These are phyloP conservation scores for Ryuthela nishihirai DNA, from an alignment of 2,888 invertebrate species.

Conservation along the genomic window DNA sequence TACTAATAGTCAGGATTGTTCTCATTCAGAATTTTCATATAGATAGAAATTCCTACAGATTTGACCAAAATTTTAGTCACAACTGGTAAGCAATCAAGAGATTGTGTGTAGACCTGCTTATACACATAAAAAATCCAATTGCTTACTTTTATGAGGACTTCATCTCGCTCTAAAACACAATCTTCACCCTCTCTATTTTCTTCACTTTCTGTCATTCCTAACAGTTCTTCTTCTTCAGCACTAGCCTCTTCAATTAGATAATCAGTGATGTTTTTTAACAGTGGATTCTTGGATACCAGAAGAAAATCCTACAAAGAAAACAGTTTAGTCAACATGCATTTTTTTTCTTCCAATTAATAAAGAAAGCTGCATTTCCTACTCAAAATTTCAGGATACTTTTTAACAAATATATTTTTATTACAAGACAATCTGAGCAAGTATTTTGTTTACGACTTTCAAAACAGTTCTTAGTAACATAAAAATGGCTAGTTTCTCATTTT, in stretches of 20 bases:
- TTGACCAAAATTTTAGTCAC: no score
- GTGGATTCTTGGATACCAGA: slow-evolving; percentile 66
- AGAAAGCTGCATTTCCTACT: background rate
- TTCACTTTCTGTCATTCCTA: slow-evolving; percentile 56
- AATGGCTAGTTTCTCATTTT: no score
- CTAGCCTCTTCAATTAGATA: slow-evolving; percentile 97
- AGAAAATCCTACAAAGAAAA: slow-evolving; percentile 41
- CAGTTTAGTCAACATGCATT: background rate
- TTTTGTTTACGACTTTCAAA: no score
- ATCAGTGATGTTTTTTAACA: slow-evolving; percentile 94
- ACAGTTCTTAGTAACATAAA: no score
- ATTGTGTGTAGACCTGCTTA: no score
- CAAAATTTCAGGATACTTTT: background rate
- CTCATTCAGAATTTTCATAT: no score
- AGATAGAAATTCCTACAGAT: no score
- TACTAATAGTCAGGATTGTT: no score
- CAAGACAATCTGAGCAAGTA: no score
- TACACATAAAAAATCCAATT: no score
- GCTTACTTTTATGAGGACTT: slow-evolving; percentile 64
- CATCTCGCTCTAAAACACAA: slow-evolving; percentile 63
- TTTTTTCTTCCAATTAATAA: background rate
- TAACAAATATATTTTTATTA: no score
- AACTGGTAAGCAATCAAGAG: no score
- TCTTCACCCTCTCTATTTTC: slow-evolving; percentile 55
- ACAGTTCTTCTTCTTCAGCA: slow-evolving; percentile 93